Conservation (phyloP, 92 coral and sea anemone species). For the Parazoanthus atlanticus region DNA sequence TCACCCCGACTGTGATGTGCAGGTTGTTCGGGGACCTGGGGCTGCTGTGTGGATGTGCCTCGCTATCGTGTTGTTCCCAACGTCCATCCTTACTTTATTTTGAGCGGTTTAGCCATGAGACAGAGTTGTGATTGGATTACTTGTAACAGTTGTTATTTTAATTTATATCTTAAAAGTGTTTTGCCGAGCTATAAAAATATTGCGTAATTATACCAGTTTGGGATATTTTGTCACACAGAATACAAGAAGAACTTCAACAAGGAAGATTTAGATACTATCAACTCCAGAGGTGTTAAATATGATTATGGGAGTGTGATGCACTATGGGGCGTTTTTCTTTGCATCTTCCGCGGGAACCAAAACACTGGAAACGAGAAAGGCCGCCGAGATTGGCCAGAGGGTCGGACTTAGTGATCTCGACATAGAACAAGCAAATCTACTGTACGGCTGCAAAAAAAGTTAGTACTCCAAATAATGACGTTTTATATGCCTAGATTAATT, state of each 20-base stretch:
- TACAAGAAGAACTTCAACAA: slow-evolving; percentile 76
- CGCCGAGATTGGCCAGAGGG: slow-evolving; percentile 79
- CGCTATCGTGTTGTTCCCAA: no score
- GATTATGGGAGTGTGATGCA: slow-evolving; percentile 94
- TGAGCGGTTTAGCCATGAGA: no score
- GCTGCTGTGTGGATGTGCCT: no score
- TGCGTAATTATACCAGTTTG: no score
- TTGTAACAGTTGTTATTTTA: no score
- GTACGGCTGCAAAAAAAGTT: slow-evolving; percentile 65
- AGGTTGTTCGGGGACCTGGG: no score
- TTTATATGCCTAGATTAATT: not conserved
- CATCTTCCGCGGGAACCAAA: slow-evolving; percentile 42
- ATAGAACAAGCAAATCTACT: slow-evolving; percentile 71
- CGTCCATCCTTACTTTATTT: no score
- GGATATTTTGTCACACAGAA: slow-evolving; percentile 45
- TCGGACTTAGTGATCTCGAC: slow-evolving; percentile 75
- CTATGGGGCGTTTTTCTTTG: slow-evolving; percentile 86
- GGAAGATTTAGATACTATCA: slow-evolving; percentile 59
- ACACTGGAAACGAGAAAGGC: slow-evolving; percentile 52
- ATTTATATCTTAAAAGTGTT: no score
- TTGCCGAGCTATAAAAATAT: no score
- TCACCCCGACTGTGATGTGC: no score
- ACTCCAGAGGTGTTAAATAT: slow-evolving; percentile 74
- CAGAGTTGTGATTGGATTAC: no score
- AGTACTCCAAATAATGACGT: not conserved